Base-by-base conservation (phyloP, 1,140 invertebrate genomes). In the Cyclargus thomasi region DNA sequence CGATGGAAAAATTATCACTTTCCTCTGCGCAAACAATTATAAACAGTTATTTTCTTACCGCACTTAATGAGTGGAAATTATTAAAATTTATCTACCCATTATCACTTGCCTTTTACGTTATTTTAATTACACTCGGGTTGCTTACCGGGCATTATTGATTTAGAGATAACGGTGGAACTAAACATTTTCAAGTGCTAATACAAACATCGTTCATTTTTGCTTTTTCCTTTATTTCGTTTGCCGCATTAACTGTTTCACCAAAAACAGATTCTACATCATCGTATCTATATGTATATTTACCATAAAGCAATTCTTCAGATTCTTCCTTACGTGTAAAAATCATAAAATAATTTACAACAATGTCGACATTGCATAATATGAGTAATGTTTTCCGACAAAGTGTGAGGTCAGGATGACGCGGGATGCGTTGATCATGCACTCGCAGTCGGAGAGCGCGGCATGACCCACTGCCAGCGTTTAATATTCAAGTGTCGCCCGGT, bases 401-500 rank as follows among this genome's bases (percentile, higher is more conserved):
- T 47, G 39, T 57, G 63, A 66, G 65, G 65, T 66, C 65, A 35
- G 65, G 53, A 65, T 65, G 76, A 74, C 67, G 78, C 80, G 78
- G 74, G 75, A 71, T 67, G 71, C 73, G 69, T 73, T 71, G 73
- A 70, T 67, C 64, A 67, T 64, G 68, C 74, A 59, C 55, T 80
- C 77, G 74, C 75, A 75, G 77, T 75, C 74, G 70, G 68, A 68
- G 80, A 80, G 81, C 81, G 86, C 86, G 86, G 81, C 85, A 82
- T 86, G 86, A 83, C 85, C 85, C 74, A 85, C 73, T 82, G 78
- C 68, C 67, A 74, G 53, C 76, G 71, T 83, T 89, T 89, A 89
- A 88, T 89, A 89, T 89, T 89, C 86, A 85, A 81, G 83, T 70
- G 84, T 70, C 79, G 85, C 76, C 72, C 75, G 74, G 67, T 71